Percentiles rank a stretch among this genome's conserved stretches.
phyloP scores from a whole-genome alignment of 2,888 invertebrate genomes.

The Thymelicus lineola region DNA sequence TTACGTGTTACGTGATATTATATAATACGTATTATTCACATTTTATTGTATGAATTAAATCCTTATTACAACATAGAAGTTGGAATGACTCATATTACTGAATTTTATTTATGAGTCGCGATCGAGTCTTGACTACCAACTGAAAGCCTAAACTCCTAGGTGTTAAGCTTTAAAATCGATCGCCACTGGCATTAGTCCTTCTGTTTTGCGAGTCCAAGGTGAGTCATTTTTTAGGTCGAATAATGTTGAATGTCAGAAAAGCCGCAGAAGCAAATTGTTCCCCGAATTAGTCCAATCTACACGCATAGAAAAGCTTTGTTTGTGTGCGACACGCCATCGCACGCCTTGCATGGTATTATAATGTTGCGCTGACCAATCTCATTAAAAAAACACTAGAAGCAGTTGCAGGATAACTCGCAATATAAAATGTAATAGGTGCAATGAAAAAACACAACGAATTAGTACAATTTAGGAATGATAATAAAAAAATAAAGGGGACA shows the following conservation, averaged over 20 bases:
- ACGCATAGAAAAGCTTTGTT: slow-evolving; percentile 43
- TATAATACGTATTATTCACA: neutral
- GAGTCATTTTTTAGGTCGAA: slow-evolving; percentile 67
- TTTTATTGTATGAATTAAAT: neutral
- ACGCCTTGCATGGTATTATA: slow-evolving; percentile 9
- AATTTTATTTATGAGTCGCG: neutral
- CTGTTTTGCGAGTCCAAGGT: slow-evolving; percentile 77
- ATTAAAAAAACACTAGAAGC: neutral
- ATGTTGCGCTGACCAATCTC: slow-evolving; percentile 15
- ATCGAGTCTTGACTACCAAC: neutral
- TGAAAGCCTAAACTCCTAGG: slow-evolving; percentile 34
- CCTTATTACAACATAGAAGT: neutral
- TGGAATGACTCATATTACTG: neutral
- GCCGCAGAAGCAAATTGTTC: slow-evolving; percentile 75
- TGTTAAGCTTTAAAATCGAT: slow-evolving; percentile 56
- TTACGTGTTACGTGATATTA: too few relatives aligned
- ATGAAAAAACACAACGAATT: neutral
- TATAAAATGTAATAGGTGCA: neutral
- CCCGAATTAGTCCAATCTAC: slow-evolving; percentile 53
- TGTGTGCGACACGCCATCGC: slow-evolving; percentile 28
- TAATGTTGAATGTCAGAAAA: slow-evolving; percentile 73
- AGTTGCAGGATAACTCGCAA: slow-evolving; percentile 3
- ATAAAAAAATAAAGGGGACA: slow-evolving; percentile 2
- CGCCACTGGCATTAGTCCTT: slow-evolving; percentile 67
- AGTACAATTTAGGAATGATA: neutral